Evolutionary conservation across 2,888 invertebrate genomes (phyloP).

Genomic region (Rotaria macrura): DNA sequence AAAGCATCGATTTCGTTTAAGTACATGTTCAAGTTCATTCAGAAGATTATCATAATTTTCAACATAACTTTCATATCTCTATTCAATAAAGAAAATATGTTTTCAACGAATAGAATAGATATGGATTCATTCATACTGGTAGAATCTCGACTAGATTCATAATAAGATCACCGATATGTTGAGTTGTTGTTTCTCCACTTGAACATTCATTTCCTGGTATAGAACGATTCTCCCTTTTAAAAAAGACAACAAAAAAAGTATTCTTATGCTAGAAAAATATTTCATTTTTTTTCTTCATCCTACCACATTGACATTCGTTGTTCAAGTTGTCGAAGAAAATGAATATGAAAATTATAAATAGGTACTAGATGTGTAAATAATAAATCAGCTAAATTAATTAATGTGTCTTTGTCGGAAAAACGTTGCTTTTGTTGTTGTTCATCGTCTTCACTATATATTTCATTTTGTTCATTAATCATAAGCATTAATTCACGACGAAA

Average conservation of each 20-base stretch:
- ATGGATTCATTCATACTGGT: background rate
- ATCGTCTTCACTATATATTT: background rate
- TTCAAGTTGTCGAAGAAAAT: conserved; percentile 68
- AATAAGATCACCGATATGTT: conserved; percentile 24
- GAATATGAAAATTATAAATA: conserved; percentile 69
- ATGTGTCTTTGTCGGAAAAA: background rate
- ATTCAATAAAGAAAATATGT: background rate
- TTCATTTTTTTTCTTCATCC: background rate
- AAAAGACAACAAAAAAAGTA: conserved; percentile 33
- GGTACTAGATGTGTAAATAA: conserved; percentile 55
- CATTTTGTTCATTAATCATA: background rate
- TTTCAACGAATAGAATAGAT: background rate
- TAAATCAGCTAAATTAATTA: background rate
- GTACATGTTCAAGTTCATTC: conserved; percentile 67
- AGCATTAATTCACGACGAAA: background rate
- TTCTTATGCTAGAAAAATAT: too few species aligned
- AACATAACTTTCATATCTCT: conserved; percentile 53
- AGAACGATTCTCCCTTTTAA: conserved; percentile 55
- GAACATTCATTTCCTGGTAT: conserved; percentile 53
- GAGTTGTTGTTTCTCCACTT: conserved; percentile 62
- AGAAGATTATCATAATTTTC: conserved; percentile 66
- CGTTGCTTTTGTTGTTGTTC: background rate
- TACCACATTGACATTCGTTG: conserved; percentile 50
- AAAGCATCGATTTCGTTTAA: conserved; percentile 61
- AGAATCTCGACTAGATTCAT: background rate